A percentile compares a stretch with the other conserved stretches of the same genome.
phyloP scores from a whole-genome alignment of 1,140 invertebrate species.

The Drosophila virilis region DNA sequence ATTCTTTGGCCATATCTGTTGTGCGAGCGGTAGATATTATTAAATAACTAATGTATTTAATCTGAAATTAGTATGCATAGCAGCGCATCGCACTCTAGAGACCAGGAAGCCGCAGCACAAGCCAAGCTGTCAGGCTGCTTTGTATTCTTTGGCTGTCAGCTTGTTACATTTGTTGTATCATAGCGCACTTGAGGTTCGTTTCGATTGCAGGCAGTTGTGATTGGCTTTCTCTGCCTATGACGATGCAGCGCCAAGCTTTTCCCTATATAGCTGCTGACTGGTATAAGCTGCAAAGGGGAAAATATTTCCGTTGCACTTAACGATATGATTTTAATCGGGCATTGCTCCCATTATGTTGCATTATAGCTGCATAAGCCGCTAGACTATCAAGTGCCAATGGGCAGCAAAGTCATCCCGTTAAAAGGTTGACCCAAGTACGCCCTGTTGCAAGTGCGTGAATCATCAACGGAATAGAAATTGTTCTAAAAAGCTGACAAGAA shows the following conservation, averaged over 20 bases:
- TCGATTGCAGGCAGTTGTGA: constrained; percentile 47
- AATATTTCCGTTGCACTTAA: constrained; percentile 39
- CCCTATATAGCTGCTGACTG: constrained; percentile 24
- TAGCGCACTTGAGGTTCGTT: constrained; percentile 52
- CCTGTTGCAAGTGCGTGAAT: constrained; percentile 4
- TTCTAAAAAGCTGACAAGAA: constrained; percentile 2
- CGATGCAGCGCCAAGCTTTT: not conserved
- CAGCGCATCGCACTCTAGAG: constrained; percentile 31
- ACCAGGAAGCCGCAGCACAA: constrained; percentile 71
- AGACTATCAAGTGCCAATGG: constrained; percentile 3
- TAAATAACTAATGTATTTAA: constrained; percentile 71
- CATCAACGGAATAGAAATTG: constrained; percentile 15
- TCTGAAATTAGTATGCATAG: constrained; percentile 72
- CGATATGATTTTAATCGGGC: constrained; percentile 59
- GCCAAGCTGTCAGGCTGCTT: constrained; percentile 54
- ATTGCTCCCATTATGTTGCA: constrained; percentile 30
- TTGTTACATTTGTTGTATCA: constrained; percentile 63
- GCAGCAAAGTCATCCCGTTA: not conserved
- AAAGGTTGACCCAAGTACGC: constrained; percentile 4
- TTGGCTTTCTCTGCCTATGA: constrained; percentile 31
- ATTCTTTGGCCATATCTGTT: constrained; percentile 35
- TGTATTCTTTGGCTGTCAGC: constrained; percentile 57
- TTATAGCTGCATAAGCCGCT: constrained; percentile 51
- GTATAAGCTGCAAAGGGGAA: constrained; percentile 17
- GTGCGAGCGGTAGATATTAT: constrained; percentile 39